Percentiles rank a stretch among this genome's conserved stretches.
Conservation (phyloP, 92 coral and sea anemone species). For the Porites evermanni region DNA sequence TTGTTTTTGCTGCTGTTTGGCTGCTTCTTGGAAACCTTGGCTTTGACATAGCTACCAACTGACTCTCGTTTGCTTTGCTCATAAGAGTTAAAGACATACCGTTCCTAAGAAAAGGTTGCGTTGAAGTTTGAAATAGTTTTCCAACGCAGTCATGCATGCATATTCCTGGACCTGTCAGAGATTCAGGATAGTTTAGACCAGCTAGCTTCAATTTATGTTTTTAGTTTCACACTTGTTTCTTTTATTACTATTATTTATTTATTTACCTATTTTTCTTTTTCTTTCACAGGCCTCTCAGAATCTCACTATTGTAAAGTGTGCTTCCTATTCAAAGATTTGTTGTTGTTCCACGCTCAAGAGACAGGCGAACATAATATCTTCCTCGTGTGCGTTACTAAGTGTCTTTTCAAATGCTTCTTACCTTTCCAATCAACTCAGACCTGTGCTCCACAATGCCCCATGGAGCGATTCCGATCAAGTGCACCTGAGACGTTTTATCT, state of each 20-base stretch:
- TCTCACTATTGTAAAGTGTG: no score
- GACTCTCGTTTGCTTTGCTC: slow-evolving; percentile 22
- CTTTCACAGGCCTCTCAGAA: no score
- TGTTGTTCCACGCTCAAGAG: no score
- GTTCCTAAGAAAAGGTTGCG: slow-evolving; percentile 54
- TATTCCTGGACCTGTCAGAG: no score
- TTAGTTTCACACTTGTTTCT: no score
- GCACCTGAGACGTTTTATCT: slow-evolving; percentile 59
- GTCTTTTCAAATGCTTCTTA: background rate
- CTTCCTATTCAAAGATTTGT: no score
- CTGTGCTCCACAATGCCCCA: slow-evolving; percentile 93
- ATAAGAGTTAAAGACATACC: slow-evolving; percentile 25
- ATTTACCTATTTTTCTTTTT: no score
- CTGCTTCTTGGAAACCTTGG: slow-evolving; percentile 11
- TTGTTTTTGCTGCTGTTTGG: background rate
- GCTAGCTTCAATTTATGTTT: no score
- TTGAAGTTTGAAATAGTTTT: slow-evolving; percentile 49
- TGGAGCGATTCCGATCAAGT: slow-evolving; percentile 81
- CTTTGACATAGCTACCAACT: slow-evolving; percentile 24
- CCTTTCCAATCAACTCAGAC: slow-evolving; percentile 66
- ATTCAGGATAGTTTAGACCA: no score
- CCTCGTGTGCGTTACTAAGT: no score
- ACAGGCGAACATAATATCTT: no score
- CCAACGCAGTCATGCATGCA: slow-evolving; percentile 24
- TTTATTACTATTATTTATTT: no score